phyloP scores from a whole-genome alignment of 1,140 invertebrate species.

The Zaprionus capensis region DNA sequence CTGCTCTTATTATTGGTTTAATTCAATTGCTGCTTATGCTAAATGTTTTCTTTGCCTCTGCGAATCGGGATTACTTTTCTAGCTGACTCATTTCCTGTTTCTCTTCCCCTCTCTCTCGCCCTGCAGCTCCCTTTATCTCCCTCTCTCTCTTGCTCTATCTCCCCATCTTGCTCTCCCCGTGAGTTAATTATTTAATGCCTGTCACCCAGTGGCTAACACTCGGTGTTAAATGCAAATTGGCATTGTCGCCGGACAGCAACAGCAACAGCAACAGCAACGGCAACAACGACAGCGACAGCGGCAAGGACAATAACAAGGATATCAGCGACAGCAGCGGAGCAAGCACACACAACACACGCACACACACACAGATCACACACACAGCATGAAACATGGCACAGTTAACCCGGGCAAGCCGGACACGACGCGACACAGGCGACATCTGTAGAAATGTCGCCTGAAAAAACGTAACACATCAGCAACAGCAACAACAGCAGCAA shows the following conservation, averaged over 20 bases:
- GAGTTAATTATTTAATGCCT: constrained; percentile 79
- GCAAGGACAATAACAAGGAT: background rate
- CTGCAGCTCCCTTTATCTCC: background rate
- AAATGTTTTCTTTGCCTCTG: constrained; percentile 60
- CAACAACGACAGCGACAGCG: constrained; percentile 13
- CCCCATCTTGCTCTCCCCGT: constrained; percentile 44
- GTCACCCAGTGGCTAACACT: constrained; percentile 79
- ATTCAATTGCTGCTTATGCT: constrained; percentile 75
- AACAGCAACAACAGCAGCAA: background rate
- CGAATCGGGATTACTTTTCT: constrained; percentile 60
- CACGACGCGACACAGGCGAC: constrained; percentile 25
- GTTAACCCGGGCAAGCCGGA: constrained; percentile 37
- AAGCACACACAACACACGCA: constrained; percentile 20
- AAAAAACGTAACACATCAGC: constrained; percentile 18
- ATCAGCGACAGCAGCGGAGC: constrained; percentile 19
- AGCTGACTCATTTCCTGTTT: constrained; percentile 10
- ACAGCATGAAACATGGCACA: constrained; percentile 43
- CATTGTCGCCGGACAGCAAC: constrained; percentile 50
- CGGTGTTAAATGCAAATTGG: constrained; percentile 74
- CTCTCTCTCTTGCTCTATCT: background rate
- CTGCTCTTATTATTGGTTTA: constrained; percentile 72
- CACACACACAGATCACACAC: constrained; percentile 17
- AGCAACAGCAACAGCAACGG: constrained; percentile 11
- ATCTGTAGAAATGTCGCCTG: constrained; percentile 28
- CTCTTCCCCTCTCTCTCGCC: background rate